These are phyloP conservation scores for Plectrocnemia conspersa DNA, from an alignment of 1,140 invertebrate genomes.

Conservation along the genomic window DNA sequence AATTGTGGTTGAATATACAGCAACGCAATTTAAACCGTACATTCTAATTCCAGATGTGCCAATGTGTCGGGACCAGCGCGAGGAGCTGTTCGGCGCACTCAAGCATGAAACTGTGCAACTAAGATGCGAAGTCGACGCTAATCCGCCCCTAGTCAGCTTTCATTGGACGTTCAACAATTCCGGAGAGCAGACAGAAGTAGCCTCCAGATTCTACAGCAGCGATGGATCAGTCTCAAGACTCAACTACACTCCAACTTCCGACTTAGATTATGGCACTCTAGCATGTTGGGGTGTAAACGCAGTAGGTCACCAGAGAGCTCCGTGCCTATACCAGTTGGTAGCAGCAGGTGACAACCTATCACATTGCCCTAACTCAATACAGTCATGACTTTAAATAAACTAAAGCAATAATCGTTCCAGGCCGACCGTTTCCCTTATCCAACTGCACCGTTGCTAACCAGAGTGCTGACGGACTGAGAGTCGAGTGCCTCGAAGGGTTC, in stretches of 20 bases:
- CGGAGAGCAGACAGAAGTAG: conserved; percentile 72
- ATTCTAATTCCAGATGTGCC: conserved; percentile 63
- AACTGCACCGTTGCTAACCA: conserved; percentile 88
- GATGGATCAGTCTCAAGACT: conserved; percentile 67
- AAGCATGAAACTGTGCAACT: conserved; percentile 79
- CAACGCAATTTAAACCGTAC: too few species aligned
- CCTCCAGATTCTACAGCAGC: conserved; percentile 54
- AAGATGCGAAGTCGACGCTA: conserved; percentile 79
- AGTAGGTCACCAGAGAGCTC: conserved; percentile 73
- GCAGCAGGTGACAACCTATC: conserved; percentile 61
- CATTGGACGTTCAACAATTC: conserved; percentile 88
- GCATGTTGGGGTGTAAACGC: conserved; percentile 79
- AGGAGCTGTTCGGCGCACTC: conserved; percentile 74
- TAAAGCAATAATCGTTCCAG: conserved; percentile 46
- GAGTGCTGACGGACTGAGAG: conserved; percentile 72
- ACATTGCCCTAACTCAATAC: neutral
- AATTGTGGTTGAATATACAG: too few species aligned
- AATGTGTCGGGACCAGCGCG: conserved; percentile 70
- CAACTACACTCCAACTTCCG: conserved; percentile 78
- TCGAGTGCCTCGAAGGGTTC: conserved; percentile 77
- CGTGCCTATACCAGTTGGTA: conserved; percentile 81
- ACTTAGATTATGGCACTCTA: conserved; percentile 83
- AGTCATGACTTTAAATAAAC: neutral
- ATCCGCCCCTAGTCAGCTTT: conserved; percentile 73
- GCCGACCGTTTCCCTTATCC: conserved; percentile 77